These are phyloP conservation scores for Thalassarche chlororhynchos DNA, from an alignment of 2,113 vertebrate species.

Conservation along the genomic window DNA sequence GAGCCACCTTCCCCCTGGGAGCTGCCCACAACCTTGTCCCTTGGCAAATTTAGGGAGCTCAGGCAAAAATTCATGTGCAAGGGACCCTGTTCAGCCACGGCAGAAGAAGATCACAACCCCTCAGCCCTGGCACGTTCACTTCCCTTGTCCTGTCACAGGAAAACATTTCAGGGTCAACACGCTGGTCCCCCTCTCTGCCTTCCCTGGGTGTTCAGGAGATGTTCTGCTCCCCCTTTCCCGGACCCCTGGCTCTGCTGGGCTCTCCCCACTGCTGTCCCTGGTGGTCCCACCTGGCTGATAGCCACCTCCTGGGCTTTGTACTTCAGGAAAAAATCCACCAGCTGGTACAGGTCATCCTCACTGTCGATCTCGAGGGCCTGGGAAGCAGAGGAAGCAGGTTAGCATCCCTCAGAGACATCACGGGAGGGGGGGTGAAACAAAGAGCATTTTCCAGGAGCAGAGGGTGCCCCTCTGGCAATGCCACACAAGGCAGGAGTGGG, in stretches of 20 bases:
- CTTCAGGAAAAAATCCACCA: slow-evolving; percentile 27
- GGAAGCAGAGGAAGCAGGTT: not conserved
- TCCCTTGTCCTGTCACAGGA: not conserved
- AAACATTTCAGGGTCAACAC: not conserved
- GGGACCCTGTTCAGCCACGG: not conserved
- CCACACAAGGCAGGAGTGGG: accelerated
- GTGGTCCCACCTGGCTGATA: not conserved
- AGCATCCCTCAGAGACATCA: accelerated
- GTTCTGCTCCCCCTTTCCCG: not conserved
- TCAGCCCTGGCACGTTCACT: not conserved
- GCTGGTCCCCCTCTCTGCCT: not conserved
- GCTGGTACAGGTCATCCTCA: not conserved
- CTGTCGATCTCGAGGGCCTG: not conserved
- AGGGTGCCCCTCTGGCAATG: not conserved
- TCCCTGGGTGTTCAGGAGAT: not conserved
- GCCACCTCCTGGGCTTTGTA: not conserved
- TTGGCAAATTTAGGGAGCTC: not conserved
- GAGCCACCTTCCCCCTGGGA: not conserved
- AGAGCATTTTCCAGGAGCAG: not conserved
- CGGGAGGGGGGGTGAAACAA: accelerated
- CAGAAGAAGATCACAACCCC: not conserved
- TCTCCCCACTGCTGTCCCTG: not conserved
- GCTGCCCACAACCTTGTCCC: not conserved
- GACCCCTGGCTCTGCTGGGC: not conserved
- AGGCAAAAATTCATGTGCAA: not conserved